Evolutionary conservation across 2,113 vertebrate genomes (phyloP), one percentile per base, ranked within the genome.

Genomic region (Neogobius melanostomus): DNA sequence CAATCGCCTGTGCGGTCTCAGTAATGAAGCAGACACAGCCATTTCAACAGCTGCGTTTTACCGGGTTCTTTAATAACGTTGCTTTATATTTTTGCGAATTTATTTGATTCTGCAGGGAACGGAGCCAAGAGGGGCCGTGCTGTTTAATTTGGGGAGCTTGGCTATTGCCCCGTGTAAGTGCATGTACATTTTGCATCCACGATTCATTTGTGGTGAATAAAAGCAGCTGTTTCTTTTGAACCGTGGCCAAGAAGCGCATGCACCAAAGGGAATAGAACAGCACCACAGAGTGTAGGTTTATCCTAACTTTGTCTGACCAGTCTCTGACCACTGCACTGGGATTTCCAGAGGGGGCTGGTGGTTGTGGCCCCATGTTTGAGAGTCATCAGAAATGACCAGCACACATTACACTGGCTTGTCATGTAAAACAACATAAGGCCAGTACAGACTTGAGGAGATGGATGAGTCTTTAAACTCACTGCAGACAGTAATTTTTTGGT

Each of bases 201-300:
- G 74, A 88, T 90, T 87, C 72, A 80, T 87, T 78, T 85, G 78
- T 49, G 65, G 70, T 85, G 84, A 91, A 85, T 82, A 84, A 89
- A 91, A 88, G 73, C 90, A 91, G 82, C 87, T 92, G 89, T 83
- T 90, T 83, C 68, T 81, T 52, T 80, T 91, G 89, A 91, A 75
- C 59, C 4, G 60, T 75, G 48, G 83, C 88, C 88, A 89, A 79
- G 59, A 83, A 60, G 52, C 68, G 68, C 65, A 8, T 28, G 46
- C 14, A 75, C 67, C 61, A 1, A n/a, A n/a, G 77, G 68, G 77
- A 79, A 59, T 54, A 66, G 66, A 76, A 11, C 50, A 59, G 50
- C 57, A 60, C 72, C 70, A 63, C 46, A 17, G 64, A 82, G 77
- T 64, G 28, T 67, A 82, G 75, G 67, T 16, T 82, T 82, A 59